phyloP scores from a whole-genome alignment of 2,888 invertebrate genomes.

The Athripsodes cinereus region DNA sequence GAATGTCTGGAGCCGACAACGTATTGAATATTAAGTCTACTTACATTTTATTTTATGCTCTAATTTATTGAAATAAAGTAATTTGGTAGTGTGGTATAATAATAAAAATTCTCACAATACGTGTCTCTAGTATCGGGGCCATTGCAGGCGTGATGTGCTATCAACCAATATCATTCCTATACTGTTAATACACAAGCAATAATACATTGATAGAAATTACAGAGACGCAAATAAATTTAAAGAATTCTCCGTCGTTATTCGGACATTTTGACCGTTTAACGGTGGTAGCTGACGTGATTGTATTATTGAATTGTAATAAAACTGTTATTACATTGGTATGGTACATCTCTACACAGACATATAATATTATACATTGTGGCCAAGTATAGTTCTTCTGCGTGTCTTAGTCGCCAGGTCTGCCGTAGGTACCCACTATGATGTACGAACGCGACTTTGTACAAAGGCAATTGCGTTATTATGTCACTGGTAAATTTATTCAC shows the following conservation, averaged over 20 bases:
- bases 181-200: neutral
- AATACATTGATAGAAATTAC: neutral
- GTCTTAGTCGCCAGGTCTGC: neutral
- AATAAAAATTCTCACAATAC: neutral
- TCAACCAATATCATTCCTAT: too few relatives aligned
- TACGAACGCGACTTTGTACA: neutral
- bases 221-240: neutral
- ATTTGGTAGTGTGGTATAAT: neutral
- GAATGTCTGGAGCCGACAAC: too few relatives aligned
- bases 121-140: neutral
- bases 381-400: neutral
- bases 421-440: neutral
- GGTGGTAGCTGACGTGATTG: slow-evolving; percentile 16
- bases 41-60: neutral
- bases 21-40: too few relatives aligned
- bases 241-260: slow-evolving; percentile 1
- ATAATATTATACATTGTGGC: neutral
- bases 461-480: neutral
- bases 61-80: neutral
- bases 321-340: neutral
- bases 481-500: neutral
- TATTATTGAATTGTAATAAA: slow-evolving; percentile 13
- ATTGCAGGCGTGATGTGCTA: neutral
- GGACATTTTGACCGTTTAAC: slow-evolving; percentile 19
- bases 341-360: neutral